Base-by-base conservation (phyloP, 2,113 vertebrate genomes). In the Laterallus jamaicensis region DNA sequence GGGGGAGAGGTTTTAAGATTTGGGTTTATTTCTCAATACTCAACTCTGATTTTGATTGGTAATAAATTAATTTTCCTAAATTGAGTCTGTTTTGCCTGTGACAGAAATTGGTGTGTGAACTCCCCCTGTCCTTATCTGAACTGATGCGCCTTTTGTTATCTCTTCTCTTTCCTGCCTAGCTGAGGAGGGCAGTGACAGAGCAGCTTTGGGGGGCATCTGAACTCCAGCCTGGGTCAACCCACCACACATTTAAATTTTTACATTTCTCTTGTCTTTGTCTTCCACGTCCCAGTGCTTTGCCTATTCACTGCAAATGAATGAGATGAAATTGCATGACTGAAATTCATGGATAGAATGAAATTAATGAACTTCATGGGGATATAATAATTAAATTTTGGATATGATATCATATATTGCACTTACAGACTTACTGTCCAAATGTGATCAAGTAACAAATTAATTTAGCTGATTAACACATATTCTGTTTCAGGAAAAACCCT, bases 71-170 rank as follows among this genome's bases (percentile, higher is more conserved):
- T n/a, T 62, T 90, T 12, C 31, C 21, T 35, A 60, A 40, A 17
- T 7, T 1, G 1, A 26, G 11, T 24, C 28, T 37, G 20, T 35
- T 63, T 59, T 68, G 5, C 28, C 40, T 3, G 4, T 29, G 29
- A 6, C 3, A 11, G 26, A 4, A 81, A 4, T 2, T 4, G 5
- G 6, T 55, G 49, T 31, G 12, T 20, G 29, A 21, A 32, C 18
- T 40, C 13, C 71, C 6, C 52, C 24, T 54, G 52, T 25, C 52
- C 24, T 26, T 54, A 54, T 26, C 25, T 54, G 24, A 16, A 80
- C 4, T 11, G 22, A 42, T 0, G 0, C 68, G 13, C 2, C 15
- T 58, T n/a, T 64, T 1, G 1, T 9, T 52, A 2, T 21, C 2
- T 59, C 58, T 83, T 80, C 11, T 63, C 4, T 81, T 4, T 22